Evolutionary conservation across 2,113 vertebrate genomes (phyloP), one percentile per base, ranked within the genome.

Genomic region (Lamprologus callipterus): DNA sequence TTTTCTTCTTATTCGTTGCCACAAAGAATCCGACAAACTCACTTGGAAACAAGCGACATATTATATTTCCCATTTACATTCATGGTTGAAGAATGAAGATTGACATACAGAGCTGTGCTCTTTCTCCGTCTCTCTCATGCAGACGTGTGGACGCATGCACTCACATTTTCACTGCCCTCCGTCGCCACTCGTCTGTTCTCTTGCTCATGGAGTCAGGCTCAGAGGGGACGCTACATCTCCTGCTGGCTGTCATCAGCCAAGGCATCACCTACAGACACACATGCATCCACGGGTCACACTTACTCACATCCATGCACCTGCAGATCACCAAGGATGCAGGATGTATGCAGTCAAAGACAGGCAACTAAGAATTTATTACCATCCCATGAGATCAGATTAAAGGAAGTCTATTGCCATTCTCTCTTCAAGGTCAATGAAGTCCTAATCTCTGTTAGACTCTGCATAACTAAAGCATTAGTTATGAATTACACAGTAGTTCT

Each of bases 221-320:
- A 35, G 85, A 75, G 73, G 88, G 82, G 85, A 65, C 40, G 51
- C 87, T 82, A 9, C 19, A 82, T 51, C 70, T 88, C 91, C 84
- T 37, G 88, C 84, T 85, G 86, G 57, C 81, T 88, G 83, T 86
- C 87, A 90, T 92, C 87, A 91, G 57, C 35, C 28, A 6, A 83
- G 28, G 14, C 79, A 26, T 84, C 79, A 79, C 81, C 33, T 16
- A 17, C 35, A 60, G 21, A 83, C 73, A 35, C 53, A 78, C 55
- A 60, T 23, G 65, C 51, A 10, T 86, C 60, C 2, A 47, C 2
- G 3, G 42, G 31, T 65, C 0, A 19, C 70, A 49, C 57, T 35
- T 26, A 19, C 35, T 40, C 9, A 37, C 51, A 45, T 45, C 26
- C 17, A n/a, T 40, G 5, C n/a, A 63, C 37, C 16, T 68, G 40